Evolutionary conservation across 1,140 invertebrate genomes (phyloP).

Genomic region (Halictus rubicundus): DNA sequence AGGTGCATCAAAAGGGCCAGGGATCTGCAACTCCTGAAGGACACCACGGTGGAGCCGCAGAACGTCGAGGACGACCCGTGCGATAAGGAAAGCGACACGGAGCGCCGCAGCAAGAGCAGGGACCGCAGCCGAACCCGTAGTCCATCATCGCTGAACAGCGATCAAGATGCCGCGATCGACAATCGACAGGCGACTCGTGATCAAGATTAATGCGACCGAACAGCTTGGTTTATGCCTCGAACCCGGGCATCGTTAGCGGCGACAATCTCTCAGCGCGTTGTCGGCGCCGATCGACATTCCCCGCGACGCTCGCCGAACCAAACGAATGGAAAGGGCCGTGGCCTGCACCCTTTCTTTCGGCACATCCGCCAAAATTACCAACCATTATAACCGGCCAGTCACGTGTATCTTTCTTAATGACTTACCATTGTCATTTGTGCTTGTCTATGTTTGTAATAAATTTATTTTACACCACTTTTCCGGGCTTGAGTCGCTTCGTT

Average conservation of each 20-base stretch:
- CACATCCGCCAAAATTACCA: not conserved
- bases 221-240: not conserved
- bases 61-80: conserved; percentile 30
- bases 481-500: too few species aligned
- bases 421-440: not conserved
- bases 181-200: not conserved
- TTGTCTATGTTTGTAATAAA: not conserved
- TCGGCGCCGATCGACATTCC: conserved; percentile 1
- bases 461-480: not conserved
- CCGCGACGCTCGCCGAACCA: not conserved
- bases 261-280: conserved; percentile 32
- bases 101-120: conserved; percentile 38
- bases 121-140: conserved; percentile 57
- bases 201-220: conserved; percentile 28
- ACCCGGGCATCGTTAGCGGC: conserved; percentile 18
- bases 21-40: conserved; percentile 35
- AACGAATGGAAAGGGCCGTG: too few species aligned
- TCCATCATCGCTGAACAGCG: conserved; percentile 64
- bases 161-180: conserved; percentile 54
- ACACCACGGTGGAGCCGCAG: conserved; percentile 33
- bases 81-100: conserved; percentile 37
- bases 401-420: not conserved
- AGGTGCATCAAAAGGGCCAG: conserved; percentile 32
- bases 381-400: too few species aligned
- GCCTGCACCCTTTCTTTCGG: not conserved